These are phyloP conservation scores for Sisor rabdophorus DNA, from an alignment of 2,113 vertebrate genomes.

Conservation along the genomic window DNA sequence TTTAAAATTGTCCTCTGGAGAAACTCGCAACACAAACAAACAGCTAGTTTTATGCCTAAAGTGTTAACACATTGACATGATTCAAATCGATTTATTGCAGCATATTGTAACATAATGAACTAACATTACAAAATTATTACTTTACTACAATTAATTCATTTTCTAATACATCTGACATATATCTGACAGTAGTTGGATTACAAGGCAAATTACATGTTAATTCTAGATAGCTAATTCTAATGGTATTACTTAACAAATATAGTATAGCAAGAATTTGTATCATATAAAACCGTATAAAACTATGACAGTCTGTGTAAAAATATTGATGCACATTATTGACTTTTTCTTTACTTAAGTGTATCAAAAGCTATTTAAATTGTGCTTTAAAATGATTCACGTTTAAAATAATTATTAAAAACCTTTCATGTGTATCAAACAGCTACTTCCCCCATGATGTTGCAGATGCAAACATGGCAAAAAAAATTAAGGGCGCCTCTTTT, in stretches of 20 bases:
- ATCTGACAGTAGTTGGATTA: background rate
- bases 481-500: too few relatives aligned
- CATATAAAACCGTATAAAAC: too few relatives aligned
- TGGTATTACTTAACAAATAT: background rate
- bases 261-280: background rate
- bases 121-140: background rate
- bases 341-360: too few relatives aligned
- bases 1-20: background rate
- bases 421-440: too few relatives aligned
- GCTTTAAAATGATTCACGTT: too few relatives aligned
- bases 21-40: constrained; percentile 4
- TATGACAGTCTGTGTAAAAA: too few relatives aligned
- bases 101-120: background rate
- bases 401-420: too few relatives aligned
- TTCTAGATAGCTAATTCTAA: background rate
- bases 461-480: too few relatives aligned
- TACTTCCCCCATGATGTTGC: too few relatives aligned
- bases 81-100: background rate
- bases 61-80: background rate
- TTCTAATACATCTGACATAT: background rate
- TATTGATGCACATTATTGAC: too few relatives aligned
- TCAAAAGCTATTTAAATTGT: too few relatives aligned
- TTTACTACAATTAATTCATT: background rate
- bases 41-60: background rate
- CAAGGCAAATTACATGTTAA: background rate